phyloP scores from a whole-genome alignment of 2,113 vertebrate species.

The Callipepla squamata region DNA sequence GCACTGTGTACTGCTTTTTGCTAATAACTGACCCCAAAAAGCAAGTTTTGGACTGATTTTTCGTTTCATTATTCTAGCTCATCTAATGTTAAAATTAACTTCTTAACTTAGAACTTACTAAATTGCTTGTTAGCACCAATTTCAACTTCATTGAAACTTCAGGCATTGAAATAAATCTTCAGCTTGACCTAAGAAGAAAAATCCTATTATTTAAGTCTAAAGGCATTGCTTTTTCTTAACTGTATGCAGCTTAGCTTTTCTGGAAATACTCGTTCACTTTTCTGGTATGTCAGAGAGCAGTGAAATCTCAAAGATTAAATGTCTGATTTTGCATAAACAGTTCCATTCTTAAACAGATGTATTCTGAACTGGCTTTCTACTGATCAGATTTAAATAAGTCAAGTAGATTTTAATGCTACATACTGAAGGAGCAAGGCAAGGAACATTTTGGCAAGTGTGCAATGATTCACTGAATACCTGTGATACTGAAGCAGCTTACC shows the following conservation, averaged over 20 bases:
- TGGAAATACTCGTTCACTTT: not conserved
- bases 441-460: not conserved
- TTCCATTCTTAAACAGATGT: not conserved
- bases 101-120: constrained; percentile 30
- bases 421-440: not conserved
- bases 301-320: not conserved
- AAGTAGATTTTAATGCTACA: not conserved
- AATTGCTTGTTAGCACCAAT: not conserved
- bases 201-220: not conserved
- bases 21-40: constrained; percentile 55
- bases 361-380: not conserved
- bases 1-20: constrained; percentile 45
- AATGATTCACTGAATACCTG: not conserved
- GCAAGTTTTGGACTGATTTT: constrained; percentile 7
- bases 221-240: constrained; percentile 20
- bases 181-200: not conserved
- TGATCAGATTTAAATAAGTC: not conserved
- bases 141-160: not conserved
- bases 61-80: not conserved
- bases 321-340: not conserved
- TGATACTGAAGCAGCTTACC: not conserved
- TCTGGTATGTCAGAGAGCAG: not conserved
- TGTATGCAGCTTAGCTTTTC: not conserved
- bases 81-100: constrained; percentile 40
- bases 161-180: not conserved